A percentile compares a stretch with the other conserved stretches of the same genome.
These are phyloP conservation scores for Eupithecia dodoneata DNA, from an alignment of 2,888 invertebrate species.

Conservation along the genomic window DNA sequence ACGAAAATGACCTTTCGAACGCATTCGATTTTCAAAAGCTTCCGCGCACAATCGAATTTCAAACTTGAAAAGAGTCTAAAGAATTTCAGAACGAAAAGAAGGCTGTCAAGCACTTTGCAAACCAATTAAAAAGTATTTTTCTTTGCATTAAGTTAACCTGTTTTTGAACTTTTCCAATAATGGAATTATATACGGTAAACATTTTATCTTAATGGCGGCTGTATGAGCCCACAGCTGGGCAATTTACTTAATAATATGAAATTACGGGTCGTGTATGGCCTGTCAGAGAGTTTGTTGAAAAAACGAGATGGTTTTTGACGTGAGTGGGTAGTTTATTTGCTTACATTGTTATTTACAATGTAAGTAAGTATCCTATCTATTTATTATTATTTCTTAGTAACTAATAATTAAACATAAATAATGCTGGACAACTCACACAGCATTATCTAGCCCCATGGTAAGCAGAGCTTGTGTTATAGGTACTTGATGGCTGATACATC, in stretches of 20 bases:
- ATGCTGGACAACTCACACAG: no score
- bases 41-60: constrained; percentile 1
- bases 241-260: constrained; percentile 78
- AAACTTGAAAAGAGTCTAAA: background rate
- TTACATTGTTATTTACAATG: background rate
- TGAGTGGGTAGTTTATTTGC: constrained; percentile 3
- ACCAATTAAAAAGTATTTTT: constrained; percentile 8
- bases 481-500: no score
- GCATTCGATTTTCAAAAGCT: background rate
- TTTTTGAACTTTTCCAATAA: constrained; percentile 63
- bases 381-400: no score
- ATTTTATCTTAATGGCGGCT: constrained; percentile 70
- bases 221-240: constrained; percentile 64
- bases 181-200: constrained; percentile 77
- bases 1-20: constrained; percentile 4
- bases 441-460: no score
- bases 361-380: no score
- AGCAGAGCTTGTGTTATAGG: no score
- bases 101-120: constrained; percentile 12
- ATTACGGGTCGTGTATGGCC: constrained; percentile 69
- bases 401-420: no score
- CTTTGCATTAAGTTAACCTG: constrained; percentile 2
- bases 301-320: constrained; percentile 24
- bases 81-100: background rate
- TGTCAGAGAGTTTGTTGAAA: constrained; percentile 44